Base-by-base conservation (phyloP, 2,113 vertebrate genomes). In the Rhinolophus ferrumequinum region DNA sequence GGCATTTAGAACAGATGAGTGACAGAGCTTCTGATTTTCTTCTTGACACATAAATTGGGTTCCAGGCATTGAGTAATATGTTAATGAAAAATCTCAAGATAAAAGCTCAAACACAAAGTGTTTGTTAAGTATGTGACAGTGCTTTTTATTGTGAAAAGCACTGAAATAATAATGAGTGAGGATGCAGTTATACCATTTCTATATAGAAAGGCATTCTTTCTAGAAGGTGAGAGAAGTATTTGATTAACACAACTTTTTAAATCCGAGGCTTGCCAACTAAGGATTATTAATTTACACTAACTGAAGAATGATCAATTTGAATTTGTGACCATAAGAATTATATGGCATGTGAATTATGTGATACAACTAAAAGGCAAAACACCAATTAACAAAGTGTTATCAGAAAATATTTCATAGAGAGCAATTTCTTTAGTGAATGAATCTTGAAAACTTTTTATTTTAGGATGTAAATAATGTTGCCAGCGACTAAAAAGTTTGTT, bases 271-370 rank as follows among this genome's bases (percentile, higher is more conserved):
- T 93, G 8, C 35, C 72, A 89, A 28, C 22, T 44, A 81, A 86
- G 18, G 13, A 6, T 92, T 56, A 70, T 79, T 95, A 92, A 60
- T 72, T 92, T 81, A 64, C 0, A 54, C 6, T 58, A 85, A 81
- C 16, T 72, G n/a, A 69, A 87, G 50, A 33, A 83, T 30, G 8
- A 79, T 72, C 44, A 69, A 69, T 15, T 93, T 91, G 92, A 88
- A 75, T 84, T 72, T 89, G n/a, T 94, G n/a, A 94, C 92, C 89
- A 92, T 89, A 80, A 82, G 56, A 60, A 92, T 70, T 38, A 54
- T 14, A 6, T 72, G n/a, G 54, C 21, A 60, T 73, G 54, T 88
- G 69, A 82, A 95, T 84, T 62, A 73, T 28, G 44, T 52, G 10
- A 12, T 64, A 33, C 52, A 73, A 93, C 54, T 88, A 86, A 94